phyloP scores from a whole-genome alignment of 2,797 vertebrate genomes.

The Paratrypauchen microcephalus region DNA sequence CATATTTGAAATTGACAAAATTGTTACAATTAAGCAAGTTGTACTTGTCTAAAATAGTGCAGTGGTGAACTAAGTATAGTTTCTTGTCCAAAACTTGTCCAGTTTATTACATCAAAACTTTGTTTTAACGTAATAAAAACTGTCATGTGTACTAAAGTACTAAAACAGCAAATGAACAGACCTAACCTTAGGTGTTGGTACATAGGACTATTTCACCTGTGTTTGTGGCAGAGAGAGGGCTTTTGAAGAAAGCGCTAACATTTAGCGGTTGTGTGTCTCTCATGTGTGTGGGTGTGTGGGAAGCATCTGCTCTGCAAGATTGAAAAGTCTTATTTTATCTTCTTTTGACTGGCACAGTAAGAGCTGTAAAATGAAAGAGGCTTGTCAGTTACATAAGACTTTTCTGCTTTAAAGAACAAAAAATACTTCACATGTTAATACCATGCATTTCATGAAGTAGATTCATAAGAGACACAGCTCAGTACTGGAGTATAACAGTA shows the following conservation, averaged over 20 bases:
- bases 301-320: slow-evolving; percentile 13
- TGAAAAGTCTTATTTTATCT: slow-evolving; percentile 33
- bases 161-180: too few species aligned
- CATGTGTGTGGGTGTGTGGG: slow-evolving; percentile 15
- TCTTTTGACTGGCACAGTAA: slow-evolving; percentile 24
- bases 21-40: too few species aligned
- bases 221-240: slow-evolving; percentile 37
- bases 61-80: too few species aligned
- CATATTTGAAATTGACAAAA: too few species aligned
- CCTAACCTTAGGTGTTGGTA: too few species aligned
- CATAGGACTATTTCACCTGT: slow-evolving; percentile 22
- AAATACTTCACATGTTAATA: too few species aligned
- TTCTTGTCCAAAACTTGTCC: too few species aligned
- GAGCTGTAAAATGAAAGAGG: slow-evolving; percentile 28
- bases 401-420: background rate
- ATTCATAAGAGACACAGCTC: background rate
- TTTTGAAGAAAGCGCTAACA: slow-evolving; percentile 3
- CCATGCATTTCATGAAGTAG: slow-evolving; percentile 9
- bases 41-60: too few species aligned
- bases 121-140: too few species aligned
- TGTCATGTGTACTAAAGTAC: too few species aligned
- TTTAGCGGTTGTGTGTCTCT: slow-evolving; percentile 8
- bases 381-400: slow-evolving; percentile 18
- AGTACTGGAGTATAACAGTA: background rate
- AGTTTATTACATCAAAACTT: too few species aligned